Percentiles rank a stretch among this genome's conserved stretches.
These are phyloP conservation scores for Julus scanicus DNA, from an alignment of 2,888 invertebrate genomes.

Conservation along the genomic window DNA sequence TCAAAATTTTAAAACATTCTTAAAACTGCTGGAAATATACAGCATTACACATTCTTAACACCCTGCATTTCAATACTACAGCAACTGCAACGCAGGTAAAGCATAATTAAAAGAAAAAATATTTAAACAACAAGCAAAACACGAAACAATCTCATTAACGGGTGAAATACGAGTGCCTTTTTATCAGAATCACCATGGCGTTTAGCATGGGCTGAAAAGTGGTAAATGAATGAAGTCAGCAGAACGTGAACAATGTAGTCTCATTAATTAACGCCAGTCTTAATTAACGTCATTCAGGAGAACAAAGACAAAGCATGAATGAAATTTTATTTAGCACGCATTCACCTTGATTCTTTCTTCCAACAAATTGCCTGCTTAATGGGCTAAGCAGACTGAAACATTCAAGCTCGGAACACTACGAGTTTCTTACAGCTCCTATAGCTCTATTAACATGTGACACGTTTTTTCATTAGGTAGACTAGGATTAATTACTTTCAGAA, in stretches of 20 bases:
- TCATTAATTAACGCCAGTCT: constrained; percentile 7
- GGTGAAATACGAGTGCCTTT: not conserved
- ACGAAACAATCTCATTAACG: not conserved
- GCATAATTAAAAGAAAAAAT: no score
- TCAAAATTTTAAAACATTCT: no score
- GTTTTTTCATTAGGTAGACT: not conserved
- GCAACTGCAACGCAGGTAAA: no score
- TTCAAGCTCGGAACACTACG: not conserved
- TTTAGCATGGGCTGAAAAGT: not conserved
- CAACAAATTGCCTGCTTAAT: constrained; percentile 16
- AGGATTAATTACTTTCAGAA: not conserved
- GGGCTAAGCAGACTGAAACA: not conserved
- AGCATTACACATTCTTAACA: no score
- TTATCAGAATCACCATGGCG: not conserved
- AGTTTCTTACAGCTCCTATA: not conserved
- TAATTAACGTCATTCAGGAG: not conserved
- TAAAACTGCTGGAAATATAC: no score
- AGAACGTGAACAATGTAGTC: not conserved
- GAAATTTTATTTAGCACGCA: not conserved
- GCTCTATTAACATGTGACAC: not conserved
- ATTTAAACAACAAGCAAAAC: not conserved
- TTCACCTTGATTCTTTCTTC: not conserved
- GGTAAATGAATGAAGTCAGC: not conserved
- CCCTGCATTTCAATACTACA: no score
- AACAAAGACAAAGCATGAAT: not conserved